Evolutionary conservation across 53 echinoderm and acorn worm species (phyloP).

Genomic region (Astropecten irregularis): DNA sequence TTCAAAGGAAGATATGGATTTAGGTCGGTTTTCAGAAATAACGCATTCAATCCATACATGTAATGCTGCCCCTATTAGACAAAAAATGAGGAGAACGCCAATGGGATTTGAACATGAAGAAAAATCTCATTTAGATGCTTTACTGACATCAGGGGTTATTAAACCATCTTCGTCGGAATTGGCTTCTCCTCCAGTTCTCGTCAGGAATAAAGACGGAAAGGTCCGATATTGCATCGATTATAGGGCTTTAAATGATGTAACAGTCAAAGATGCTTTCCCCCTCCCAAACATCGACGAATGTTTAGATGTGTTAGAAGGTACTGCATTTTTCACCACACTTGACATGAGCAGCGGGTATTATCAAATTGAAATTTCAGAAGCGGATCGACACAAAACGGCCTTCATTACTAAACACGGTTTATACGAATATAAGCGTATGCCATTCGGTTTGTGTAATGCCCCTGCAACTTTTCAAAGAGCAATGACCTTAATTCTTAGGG

Average conservation of each 20-base stretch:
- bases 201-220: background rate
- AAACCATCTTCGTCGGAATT: background rate
- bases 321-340: background rate
- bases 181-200: background rate
- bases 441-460: too few species aligned
- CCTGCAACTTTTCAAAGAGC: background rate
- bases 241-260: background rate
- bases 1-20: constrained; percentile 13
- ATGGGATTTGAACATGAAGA: constrained; percentile 11
- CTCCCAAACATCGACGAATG: background rate
- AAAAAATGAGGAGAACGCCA: constrained; percentile 17
- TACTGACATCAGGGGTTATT: background rate
- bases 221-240: background rate
- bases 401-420: constrained; percentile 10
- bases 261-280: background rate
- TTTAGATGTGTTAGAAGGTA: background rate
- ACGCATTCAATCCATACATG: background rate
- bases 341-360: constrained; percentile 11
- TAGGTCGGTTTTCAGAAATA: background rate
- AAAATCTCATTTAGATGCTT: background rate
- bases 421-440: background rate
- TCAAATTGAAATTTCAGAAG: background rate
- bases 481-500: background rate
- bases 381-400: background rate
- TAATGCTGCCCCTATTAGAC: background rate